These are phyloP conservation scores for Aricia agestis DNA, from an alignment of 1,140 invertebrate genomes.

Conservation along the genomic window DNA sequence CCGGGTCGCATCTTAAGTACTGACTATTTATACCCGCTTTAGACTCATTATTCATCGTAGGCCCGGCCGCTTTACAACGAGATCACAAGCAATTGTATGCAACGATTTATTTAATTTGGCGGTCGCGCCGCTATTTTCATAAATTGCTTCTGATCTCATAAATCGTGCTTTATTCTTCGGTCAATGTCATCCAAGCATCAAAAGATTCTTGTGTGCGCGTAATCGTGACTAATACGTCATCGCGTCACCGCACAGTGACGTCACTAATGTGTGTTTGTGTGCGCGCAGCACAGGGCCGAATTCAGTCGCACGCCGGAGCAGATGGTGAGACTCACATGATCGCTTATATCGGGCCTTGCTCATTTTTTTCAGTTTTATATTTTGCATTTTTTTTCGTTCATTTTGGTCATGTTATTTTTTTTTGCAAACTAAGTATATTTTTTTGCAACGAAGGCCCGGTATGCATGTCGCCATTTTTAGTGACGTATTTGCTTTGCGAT, in stretches of 20 bases:
- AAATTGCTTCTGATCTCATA: no score
- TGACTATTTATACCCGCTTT: no score
- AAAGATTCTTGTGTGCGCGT: no score
- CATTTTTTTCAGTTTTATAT: not conserved
- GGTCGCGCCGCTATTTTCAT: no score
- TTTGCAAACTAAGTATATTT: not conserved
- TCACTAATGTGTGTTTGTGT: constrained; percentile 52
- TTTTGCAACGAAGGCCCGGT: not conserved
- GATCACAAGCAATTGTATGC: no score
- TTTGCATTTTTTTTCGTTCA: not conserved
- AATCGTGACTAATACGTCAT: not conserved
- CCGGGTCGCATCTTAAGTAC: no score
- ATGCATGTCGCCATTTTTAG: constrained; percentile 7
- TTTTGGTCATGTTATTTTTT: not conserved
- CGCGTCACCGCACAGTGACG: constrained; percentile 20
- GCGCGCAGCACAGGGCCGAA: constrained; percentile 57
- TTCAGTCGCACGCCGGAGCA: constrained; percentile 53
- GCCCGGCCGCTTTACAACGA: no score
- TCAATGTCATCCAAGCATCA: no score
- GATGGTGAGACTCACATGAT: constrained; percentile 50
- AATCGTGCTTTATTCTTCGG: no score
- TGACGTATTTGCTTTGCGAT: not conserved
- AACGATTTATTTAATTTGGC: no score
- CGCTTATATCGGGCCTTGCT: constrained; percentile 29
- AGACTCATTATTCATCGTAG: no score